phyloP scores from a whole-genome alignment of 2,113 vertebrate species.

The Sialia sialis region DNA sequence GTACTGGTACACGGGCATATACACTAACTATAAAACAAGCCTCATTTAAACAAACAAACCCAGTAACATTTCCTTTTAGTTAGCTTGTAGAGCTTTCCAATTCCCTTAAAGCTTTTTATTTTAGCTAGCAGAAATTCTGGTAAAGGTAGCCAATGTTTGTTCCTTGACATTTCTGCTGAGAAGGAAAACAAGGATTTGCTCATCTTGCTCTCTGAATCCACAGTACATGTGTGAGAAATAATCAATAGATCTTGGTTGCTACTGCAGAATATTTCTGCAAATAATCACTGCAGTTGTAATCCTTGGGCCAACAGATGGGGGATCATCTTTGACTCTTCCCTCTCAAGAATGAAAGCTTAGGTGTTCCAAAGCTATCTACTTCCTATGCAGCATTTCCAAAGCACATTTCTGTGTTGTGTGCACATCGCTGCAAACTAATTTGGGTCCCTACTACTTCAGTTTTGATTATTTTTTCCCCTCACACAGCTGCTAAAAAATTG shows the following conservation, averaged over 20 bases:
- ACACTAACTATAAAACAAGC: background rate
- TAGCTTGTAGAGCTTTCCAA: background rate
- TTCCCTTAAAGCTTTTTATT: background rate
- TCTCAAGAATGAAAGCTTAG: background rate
- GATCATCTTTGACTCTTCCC: background rate
- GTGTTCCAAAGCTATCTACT: background rate
- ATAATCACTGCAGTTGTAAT: background rate
- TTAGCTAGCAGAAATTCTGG: background rate
- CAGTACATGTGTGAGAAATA: background rate
- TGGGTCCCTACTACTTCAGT: background rate
- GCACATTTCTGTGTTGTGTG: background rate
- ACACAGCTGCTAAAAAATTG: background rate
- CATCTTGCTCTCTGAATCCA: background rate
- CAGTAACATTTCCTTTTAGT: background rate
- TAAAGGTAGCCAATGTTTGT: constrained; percentile 31
- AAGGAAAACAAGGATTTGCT: constrained; percentile 39
- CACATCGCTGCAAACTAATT: background rate
- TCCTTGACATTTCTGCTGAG: constrained; percentile 32
- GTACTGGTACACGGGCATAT: background rate
- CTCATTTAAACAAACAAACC: background rate
- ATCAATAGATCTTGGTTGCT: background rate
- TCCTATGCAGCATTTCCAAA: background rate
- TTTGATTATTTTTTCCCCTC: background rate
- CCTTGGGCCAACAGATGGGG: background rate
- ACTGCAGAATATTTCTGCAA: constrained; percentile 6